phyloP scores from a whole-genome alignment of 2,888 invertebrate genomes.

The Pollenia amentaria region DNA sequence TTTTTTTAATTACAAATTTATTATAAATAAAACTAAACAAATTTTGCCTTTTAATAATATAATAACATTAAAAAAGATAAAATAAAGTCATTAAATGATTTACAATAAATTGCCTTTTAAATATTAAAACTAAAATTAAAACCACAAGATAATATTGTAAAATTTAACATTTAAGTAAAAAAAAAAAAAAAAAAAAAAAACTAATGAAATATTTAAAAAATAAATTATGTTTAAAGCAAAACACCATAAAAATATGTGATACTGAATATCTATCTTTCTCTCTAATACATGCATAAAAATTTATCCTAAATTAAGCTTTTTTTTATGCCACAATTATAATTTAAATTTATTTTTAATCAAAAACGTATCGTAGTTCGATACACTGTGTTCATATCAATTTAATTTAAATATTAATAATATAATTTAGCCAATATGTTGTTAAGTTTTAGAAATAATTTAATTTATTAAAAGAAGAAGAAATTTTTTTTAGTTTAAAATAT shows the following conservation, averaged over 20 bases:
- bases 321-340: slow-evolving; percentile 7
- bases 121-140: slow-evolving; percentile 33
- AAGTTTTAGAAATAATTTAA: not conserved
- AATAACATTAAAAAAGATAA: slow-evolving; percentile 65
- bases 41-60: slow-evolving; percentile 64
- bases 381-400: slow-evolving; percentile 58
- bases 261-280: slow-evolving; percentile 30
- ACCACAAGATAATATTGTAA: slow-evolving; percentile 45
- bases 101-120: slow-evolving; percentile 70
- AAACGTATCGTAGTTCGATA: not conserved
- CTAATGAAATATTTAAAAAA: not conserved
- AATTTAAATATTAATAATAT: not conserved
- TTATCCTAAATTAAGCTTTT: slow-evolving; percentile 51
- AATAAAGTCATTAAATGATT: slow-evolving; percentile 75
- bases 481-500: not conserved
- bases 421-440: slow-evolving; percentile 48
- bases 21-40: slow-evolving; percentile 42
- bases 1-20: slow-evolving; percentile 44
- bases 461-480: slow-evolving; percentile 1
- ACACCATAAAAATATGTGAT: slow-evolving; percentile 65
- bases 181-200: not conserved
- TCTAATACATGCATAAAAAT: slow-evolving; percentile 18
- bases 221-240: slow-evolving; percentile 19
- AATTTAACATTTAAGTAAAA: slow-evolving; percentile 23
- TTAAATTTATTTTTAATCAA: not conserved